Percentiles rank a stretch among this genome's conserved stretches.
These are phyloP conservation scores for Colistium nudipinnis DNA, from an alignment of 2,113 vertebrate species.

Conservation along the genomic window DNA sequence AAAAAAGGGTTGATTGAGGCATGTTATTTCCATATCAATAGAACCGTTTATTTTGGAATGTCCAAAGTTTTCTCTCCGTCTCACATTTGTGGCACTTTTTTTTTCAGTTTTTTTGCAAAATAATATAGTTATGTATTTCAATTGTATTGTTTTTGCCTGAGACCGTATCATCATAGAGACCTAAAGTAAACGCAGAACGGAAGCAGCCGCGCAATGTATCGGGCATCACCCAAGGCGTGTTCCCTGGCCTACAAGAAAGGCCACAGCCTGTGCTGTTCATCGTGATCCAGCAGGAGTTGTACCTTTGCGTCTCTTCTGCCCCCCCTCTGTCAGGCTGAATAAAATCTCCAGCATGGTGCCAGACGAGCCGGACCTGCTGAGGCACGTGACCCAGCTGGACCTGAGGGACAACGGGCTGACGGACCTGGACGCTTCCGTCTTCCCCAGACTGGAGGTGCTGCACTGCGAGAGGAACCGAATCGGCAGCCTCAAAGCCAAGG, in stretches of 20 bases:
- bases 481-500: constrained; percentile 86
- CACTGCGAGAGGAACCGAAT: constrained; percentile 96
- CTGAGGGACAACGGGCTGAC: constrained; percentile 91
- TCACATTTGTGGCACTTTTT: background rate
- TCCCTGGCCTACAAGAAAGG: constrained; percentile 40
- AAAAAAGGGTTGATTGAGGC: background rate
- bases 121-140: background rate
- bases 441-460: constrained; percentile 92
- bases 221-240: constrained; percentile 43
- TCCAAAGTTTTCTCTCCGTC: no score
- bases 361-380: constrained; percentile 88
- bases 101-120: background rate
- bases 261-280: constrained; percentile 37
- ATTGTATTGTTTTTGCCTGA: background rate
- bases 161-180: background rate
- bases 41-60: background rate
- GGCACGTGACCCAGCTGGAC: constrained; percentile 93
- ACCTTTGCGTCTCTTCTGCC: constrained; percentile 38
- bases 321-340: constrained; percentile 86
- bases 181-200: constrained; percentile 2
- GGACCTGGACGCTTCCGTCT: constrained; percentile 88
- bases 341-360: constrained; percentile 84
- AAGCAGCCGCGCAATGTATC: constrained; percentile 14
- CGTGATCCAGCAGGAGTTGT: constrained; percentile 40
- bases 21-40: background rate